phyloP scores from a whole-genome alignment of 2,797 vertebrate genomes.

The Jordanella pulchra region DNA sequence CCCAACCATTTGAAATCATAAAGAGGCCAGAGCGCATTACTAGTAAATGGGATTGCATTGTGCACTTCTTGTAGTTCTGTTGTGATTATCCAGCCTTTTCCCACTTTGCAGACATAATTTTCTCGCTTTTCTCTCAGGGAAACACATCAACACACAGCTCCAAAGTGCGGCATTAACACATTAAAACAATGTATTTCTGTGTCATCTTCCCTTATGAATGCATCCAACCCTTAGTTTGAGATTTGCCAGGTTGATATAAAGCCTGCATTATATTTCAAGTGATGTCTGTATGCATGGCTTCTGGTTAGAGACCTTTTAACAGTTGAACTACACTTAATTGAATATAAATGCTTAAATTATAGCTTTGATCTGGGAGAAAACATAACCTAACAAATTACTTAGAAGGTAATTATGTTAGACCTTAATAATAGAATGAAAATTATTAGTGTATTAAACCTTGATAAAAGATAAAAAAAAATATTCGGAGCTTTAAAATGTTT shows the following conservation, averaged over 20 bases:
- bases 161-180: not conserved
- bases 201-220: not conserved
- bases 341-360: not conserved
- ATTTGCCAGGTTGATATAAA: not conserved
- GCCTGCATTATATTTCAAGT: not conserved
- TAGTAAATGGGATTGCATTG: not conserved
- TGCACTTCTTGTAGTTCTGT: not conserved
- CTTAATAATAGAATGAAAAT: not conserved
- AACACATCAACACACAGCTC: not conserved
- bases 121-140: not conserved
- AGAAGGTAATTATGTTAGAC: not conserved
- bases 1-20: not conserved
- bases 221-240: not conserved
- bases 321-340: not conserved
- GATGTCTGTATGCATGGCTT: not conserved
- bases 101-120: not conserved
- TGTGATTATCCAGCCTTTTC: conserved; percentile 1
- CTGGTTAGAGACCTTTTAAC: not conserved
- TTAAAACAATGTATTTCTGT: not conserved
- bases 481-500: not conserved
- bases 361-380: not conserved
- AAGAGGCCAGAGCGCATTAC: not conserved
- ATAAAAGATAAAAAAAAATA: not conserved
- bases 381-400: not conserved
- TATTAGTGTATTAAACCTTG: too few relatives aligned